phyloP scores from a whole-genome alignment of 2,797 vertebrate species.

The Lutra lutra region DNA sequence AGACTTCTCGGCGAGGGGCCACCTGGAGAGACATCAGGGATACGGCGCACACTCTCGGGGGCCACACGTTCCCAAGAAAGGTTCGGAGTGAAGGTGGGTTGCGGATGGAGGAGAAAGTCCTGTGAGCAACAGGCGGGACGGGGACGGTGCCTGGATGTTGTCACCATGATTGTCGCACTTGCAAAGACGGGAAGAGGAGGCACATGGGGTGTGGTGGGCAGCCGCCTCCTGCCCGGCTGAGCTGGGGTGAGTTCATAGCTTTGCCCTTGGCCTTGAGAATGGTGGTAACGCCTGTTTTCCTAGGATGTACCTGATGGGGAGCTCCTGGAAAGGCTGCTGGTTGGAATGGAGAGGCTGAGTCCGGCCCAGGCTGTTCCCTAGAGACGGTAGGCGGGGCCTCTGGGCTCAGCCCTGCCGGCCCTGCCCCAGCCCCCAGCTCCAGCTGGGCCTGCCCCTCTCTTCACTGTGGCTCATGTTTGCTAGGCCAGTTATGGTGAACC shows the following conservation, averaged over 20 bases:
- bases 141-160: not conserved
- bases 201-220: fast-evolving
- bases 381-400: not conserved
- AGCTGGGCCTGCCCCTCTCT: not conserved
- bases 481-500: constrained; percentile 88
- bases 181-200: not conserved
- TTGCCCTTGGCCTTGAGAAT: not conserved
- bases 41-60: not conserved
- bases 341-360: not conserved
- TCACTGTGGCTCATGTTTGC: constrained; percentile 80
- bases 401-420: not conserved
- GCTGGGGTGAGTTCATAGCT: not conserved
- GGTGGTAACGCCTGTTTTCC: fast-evolving
- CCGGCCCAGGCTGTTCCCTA: not conserved
- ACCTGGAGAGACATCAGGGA: not conserved
- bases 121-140: not conserved
- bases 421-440: not conserved
- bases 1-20: not conserved
- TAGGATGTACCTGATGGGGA: not conserved
- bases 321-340: not conserved
- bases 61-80: not conserved
- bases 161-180: not conserved
- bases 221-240: not conserved
- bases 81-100: not conserved
- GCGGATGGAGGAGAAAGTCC: not conserved